Percentiles rank a stretch among this genome's conserved stretches.
phyloP scores from a whole-genome alignment of 2,113 vertebrate species.

The Microtus montanus region DNA sequence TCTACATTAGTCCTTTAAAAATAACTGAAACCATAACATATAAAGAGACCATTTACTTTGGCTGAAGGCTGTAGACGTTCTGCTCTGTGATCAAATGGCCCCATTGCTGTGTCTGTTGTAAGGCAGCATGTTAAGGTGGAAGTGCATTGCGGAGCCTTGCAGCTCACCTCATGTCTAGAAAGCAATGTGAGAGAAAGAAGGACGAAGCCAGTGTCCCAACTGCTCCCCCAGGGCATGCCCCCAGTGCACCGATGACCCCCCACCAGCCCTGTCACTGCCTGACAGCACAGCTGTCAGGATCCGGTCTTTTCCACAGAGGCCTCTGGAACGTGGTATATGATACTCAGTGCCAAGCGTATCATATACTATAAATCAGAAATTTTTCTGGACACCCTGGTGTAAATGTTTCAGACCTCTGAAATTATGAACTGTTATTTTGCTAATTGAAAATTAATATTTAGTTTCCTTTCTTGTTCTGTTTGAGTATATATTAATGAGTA shows the following conservation, averaged over 20 bases:
- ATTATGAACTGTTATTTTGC: constrained; percentile 3
- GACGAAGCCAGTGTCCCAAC: neutral
- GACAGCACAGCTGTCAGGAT: too few species aligned
- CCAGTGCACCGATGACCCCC: too few species aligned
- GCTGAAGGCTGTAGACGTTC: neutral
- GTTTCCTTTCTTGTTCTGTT: neutral
- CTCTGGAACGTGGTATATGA: too few species aligned
- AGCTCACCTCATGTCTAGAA: neutral
- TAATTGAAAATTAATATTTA: constrained; percentile 3
- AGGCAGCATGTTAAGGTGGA: neutral
- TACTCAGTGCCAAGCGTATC: neutral
- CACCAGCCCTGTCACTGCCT: neutral
- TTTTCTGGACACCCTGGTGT: neutral
- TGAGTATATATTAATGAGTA: neutral
- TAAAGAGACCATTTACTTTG: neutral
- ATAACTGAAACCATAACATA: neutral
- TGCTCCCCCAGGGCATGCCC: neutral
- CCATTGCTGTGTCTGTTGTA: neutral
- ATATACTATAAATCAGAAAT: neutral
- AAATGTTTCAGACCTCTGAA: neutral
- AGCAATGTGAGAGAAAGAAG: neutral
- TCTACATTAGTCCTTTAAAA: neutral
- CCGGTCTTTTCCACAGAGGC: neutral
- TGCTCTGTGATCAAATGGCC: neutral
- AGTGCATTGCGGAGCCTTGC: neutral